Base-by-base conservation (phyloP, 2,888 invertebrate genomes). In the Oithona nana region DNA sequence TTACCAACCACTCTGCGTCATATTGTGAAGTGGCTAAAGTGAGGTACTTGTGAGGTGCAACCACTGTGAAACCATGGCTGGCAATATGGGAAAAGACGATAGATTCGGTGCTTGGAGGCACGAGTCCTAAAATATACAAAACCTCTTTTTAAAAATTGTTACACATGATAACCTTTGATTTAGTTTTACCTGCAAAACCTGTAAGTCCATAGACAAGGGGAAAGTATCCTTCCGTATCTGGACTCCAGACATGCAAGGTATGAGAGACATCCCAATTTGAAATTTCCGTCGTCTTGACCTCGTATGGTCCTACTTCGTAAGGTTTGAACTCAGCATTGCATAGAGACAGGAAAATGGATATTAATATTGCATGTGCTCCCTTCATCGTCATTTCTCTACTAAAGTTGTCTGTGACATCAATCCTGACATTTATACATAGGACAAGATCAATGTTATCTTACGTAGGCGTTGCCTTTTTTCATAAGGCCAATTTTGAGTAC, bases 41-140 rank as follows among this genome's bases (percentile, higher is more conserved):
- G 16, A 54, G 6, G 39, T 39, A 54, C 24, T 20, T 24, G 26
- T 16, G 16, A 3, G 54, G 54, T 16, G 24, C 20, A 20, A 54
- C 20, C 20, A 54, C 54, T 16, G 26, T 26, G 11, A 24, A 54
- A 54, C 54, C 54, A 54, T 54, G 54, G 54, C 54, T 54, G 54
- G 54, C 54, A 54, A 54, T 26, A 24, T 54, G 54, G 6, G 22
- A 16, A 16, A 54, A 26, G 13, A 54, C 16, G 26, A 54, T 13
- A 24, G 22, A 24, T 20, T 54, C 20, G 2, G 26, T 16, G 3
- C 24, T 24, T 3, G 54, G 24, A 2, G 54, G 54, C 2, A 54
- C 26, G 13, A 24, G 22, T 20, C 54, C 54, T 16, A 39, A 39
- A 39, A 39, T 39, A 39, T 39, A 39, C 16, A n/a, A n/a, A n/a